Conservation (phyloP, 2,888 invertebrate genomes). For the Xanthorhoe designata region DNA sequence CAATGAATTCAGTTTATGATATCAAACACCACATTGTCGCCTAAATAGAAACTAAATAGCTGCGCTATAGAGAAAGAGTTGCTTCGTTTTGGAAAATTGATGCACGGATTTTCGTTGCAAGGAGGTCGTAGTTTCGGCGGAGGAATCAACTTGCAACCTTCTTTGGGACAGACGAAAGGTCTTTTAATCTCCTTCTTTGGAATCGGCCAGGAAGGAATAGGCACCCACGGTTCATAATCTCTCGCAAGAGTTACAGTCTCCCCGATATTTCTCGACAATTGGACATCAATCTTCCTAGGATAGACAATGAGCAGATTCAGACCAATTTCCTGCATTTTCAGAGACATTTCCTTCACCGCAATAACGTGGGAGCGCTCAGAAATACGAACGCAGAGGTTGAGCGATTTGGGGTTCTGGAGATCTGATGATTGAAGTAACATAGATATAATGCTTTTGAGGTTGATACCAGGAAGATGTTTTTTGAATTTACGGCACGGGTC, state of each 20-base stretch:
- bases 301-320: conserved; percentile 19
- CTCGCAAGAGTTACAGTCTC: conserved; percentile 46
- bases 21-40: conserved; percentile 13
- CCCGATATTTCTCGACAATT: conserved; percentile 15
- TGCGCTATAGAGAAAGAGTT: conserved; percentile 42
- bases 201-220: conserved; percentile 70
- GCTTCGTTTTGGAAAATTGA: conserved; percentile 55
- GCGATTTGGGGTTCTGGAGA: background rate
- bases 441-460: conserved; percentile 27
- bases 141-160: conserved; percentile 60
- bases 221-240: conserved; percentile 69
- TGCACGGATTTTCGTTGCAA: conserved; percentile 56
- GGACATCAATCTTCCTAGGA: background rate
- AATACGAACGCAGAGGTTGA: background rate
- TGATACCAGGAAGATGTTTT: conserved; percentile 20
- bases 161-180: conserved; percentile 57
- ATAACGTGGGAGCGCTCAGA: conserved; percentile 19
- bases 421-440: conserved; percentile 9
- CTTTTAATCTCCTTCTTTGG: conserved; percentile 49
- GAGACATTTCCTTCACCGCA: conserved; percentile 36
- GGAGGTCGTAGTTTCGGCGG: conserved; percentile 49
- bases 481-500: conserved; percentile 46
- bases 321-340: conserved; percentile 37
- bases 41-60: conserved; percentile 3
- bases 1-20: conserved; percentile 29